These are phyloP conservation scores for Parnassius glacialis DNA, from an alignment of 2,888 invertebrate genomes.

Conservation along the genomic window DNA sequence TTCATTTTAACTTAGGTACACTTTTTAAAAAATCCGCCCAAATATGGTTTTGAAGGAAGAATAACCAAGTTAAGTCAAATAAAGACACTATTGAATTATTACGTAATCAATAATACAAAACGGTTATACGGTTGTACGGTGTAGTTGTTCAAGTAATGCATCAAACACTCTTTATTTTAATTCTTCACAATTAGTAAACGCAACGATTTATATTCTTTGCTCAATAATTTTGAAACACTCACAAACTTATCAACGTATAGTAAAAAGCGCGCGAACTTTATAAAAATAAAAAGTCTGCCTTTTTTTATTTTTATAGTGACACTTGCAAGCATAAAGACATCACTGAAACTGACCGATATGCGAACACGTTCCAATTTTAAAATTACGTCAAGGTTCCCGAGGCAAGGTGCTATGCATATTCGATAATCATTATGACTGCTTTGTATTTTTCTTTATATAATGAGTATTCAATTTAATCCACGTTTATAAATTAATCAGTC, in stretches of 20 bases:
- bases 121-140: no score
- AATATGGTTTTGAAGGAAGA: no score
- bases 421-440: conserved; percentile 13
- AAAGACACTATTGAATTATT: no score
- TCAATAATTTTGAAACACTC: background rate
- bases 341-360: conserved; percentile 26
- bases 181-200: no score
- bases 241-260: background rate
- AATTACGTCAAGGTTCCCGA: conserved; percentile 28
- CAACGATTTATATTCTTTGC: no score
- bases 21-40: no score
- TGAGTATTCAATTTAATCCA: conserved; percentile 17
- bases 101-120: no score
- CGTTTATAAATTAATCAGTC: no score
- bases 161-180: no score
- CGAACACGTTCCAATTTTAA: conserved; percentile 30
- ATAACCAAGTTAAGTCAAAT: no score
- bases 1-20: no score
- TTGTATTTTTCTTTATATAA: conserved; percentile 8
- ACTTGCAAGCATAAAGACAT: conserved; percentile 15
- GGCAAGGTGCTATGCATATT: conserved; percentile 8
- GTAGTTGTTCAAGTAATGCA: no score
- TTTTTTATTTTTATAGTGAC: conserved; percentile 5
- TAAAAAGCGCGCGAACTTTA: background rate
- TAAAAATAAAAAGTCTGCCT: background rate